Percentiles rank a stretch among this genome's conserved stretches.
Evolutionary conservation across 35 echinoderm and acorn worm species (phyloP).

Genomic region (Nesometra sesokonis): DNA sequence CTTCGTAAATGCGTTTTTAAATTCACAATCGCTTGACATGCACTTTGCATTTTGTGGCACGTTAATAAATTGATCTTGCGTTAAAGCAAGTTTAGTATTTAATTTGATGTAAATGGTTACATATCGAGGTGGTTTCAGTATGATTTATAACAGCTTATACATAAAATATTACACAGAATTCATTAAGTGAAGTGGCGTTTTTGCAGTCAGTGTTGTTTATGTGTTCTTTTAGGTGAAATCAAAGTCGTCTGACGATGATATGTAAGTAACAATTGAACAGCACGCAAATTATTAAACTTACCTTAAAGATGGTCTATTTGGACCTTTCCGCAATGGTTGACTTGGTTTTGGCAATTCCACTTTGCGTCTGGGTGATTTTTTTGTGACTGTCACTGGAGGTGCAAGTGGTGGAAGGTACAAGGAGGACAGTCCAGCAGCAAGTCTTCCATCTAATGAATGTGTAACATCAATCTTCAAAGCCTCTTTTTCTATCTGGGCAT

Average conservation of each 20-base stretch:
- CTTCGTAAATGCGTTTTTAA: too few species aligned
- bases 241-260: not conserved
- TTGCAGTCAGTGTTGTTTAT: not conserved
- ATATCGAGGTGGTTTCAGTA: not conserved
- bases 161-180: not conserved
- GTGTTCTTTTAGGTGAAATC: not conserved
- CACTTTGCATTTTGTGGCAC: not conserved
- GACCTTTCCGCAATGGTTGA: slow-evolving; percentile 34
- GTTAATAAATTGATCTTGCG: not conserved
- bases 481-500: slow-evolving; percentile 80
- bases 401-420: slow-evolving; percentile 75
- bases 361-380: slow-evolving; percentile 30
- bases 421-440: slow-evolving; percentile 67
- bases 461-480: slow-evolving; percentile 38
- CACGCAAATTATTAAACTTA: slow-evolving; percentile 17
- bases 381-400: slow-evolving; percentile 47
- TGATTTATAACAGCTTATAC: not conserved
- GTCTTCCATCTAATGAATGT: slow-evolving; percentile 38
- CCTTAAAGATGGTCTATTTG: slow-evolving; percentile 69
- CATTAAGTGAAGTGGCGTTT: not conserved
- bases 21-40: too few species aligned
- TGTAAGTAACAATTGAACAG: not conserved
- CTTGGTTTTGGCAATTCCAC: slow-evolving; percentile 53
- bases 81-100: too few species aligned
- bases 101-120: not conserved